A percentile compares a stretch with the other conserved stretches of the same genome.
Evolutionary conservation across 1,140 invertebrate species (phyloP).

Genomic region (Neuroterus valhalla): DNA sequence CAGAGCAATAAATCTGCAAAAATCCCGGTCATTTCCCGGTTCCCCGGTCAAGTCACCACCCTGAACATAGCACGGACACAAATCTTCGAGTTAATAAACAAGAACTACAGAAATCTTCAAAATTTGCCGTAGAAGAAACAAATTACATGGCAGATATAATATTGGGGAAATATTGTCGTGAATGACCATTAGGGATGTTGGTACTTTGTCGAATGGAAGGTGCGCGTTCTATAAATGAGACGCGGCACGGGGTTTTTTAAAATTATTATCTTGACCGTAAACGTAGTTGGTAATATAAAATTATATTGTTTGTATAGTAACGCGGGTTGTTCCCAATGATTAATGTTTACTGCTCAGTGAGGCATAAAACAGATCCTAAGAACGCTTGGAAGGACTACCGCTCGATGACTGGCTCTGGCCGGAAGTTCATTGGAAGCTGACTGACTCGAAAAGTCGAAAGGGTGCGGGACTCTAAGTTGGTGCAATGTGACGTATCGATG

Average conservation of each 20-base stretch:
- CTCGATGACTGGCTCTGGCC: constrained; percentile 26
- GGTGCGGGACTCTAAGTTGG: constrained; percentile 21
- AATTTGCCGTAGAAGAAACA: too few relatives aligned
- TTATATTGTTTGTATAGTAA: constrained; percentile 30
- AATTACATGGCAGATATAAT: too few relatives aligned
- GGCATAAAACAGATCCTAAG: constrained; percentile 28
- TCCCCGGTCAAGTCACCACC: too few relatives aligned
- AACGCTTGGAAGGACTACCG: constrained; percentile 28
- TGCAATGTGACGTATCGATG: constrained; percentile 19
- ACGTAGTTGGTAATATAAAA: constrained; percentile 29
- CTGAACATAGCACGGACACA: too few relatives aligned
- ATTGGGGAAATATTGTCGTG: background rate
- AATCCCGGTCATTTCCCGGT: too few relatives aligned
- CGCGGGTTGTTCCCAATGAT: constrained; percentile 19
- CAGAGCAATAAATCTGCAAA: too few relatives aligned
- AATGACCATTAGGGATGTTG: background rate
- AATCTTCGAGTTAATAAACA: too few relatives aligned
- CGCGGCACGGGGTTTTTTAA: background rate
- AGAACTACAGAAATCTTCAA: too few relatives aligned
- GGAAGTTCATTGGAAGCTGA: constrained; percentile 28
- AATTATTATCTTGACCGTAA: constrained; percentile 25
- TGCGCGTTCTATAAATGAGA: constrained; percentile 15
- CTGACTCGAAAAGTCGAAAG: constrained; percentile 20
- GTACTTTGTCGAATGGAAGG: constrained; percentile 10
- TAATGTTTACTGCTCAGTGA: constrained; percentile 31